Conservation (phyloP, 2,797 vertebrate species). For the Bradypodion ventrale region DNA sequence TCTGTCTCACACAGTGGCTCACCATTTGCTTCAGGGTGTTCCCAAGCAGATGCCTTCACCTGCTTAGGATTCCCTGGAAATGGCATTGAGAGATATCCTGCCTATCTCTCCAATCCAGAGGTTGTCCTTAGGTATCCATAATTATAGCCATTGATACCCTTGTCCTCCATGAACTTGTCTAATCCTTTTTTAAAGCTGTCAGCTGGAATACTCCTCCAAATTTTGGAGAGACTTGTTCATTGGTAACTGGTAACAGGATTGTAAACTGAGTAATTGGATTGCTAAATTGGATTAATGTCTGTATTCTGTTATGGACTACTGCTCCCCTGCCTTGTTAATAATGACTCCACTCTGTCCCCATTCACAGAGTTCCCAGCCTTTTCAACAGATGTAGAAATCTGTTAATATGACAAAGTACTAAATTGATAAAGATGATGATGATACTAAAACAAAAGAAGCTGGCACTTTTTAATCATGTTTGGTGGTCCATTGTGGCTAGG, state of each 20-base stretch:
- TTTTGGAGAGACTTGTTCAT: not conserved
- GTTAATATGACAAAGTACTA: not conserved
- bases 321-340: not conserved
- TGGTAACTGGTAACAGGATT: not conserved
- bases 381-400: conserved; percentile 1
- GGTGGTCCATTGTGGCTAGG: conserved; percentile 49
- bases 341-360: not conserved
- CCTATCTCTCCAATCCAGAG: too few species aligned
- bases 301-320: not conserved
- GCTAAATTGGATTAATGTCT: conserved; percentile 12
- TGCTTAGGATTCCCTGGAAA: too few species aligned
- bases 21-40: too few species aligned
- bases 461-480: conserved; percentile 39
- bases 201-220: conserved; percentile 8
- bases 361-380: not conserved
- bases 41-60: too few species aligned
- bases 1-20: too few species aligned
- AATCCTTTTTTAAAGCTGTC: too few species aligned
- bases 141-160: too few species aligned
- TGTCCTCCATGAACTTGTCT: too few species aligned
- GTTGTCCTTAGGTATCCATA: too few species aligned
- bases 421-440: not conserved
- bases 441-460: conserved; percentile 26
- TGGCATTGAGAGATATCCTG: too few species aligned
- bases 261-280: not conserved